phyloP scores from a whole-genome alignment of 2,888 invertebrate genomes.

The Amiota communis region DNA sequence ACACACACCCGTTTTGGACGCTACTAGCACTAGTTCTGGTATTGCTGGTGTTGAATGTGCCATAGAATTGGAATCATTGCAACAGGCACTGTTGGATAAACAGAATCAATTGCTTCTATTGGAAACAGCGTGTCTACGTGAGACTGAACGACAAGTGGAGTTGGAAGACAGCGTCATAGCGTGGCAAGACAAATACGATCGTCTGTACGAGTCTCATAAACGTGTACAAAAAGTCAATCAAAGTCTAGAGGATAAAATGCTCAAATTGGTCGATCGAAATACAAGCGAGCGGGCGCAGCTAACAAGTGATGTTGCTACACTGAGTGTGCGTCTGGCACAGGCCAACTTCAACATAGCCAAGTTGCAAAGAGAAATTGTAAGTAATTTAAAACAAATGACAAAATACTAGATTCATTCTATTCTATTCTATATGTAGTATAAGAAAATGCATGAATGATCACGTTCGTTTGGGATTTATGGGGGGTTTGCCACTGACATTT shows the following conservation, averaged over 20 bases:
- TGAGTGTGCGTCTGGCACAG: conserved; percentile 88
- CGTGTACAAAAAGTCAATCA: conserved; percentile 95
- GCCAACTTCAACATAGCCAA: conserved; percentile 88
- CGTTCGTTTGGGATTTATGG: no score
- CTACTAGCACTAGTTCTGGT: conserved; percentile 24
- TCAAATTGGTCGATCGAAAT: conserved; percentile 93
- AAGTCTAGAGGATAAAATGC: conserved; percentile 92
- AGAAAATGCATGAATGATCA: no score
- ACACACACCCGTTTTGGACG: conserved; percentile 31
- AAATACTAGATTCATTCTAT: not conserved
- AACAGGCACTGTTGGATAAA: conserved; percentile 85
- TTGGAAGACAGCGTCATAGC: conserved; percentile 87
- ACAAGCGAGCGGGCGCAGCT: conserved; percentile 90
- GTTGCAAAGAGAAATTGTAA: conserved; percentile 89
- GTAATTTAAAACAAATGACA: conserved; percentile 46
- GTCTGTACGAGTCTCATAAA: conserved; percentile 93
- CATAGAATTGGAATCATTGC: conserved; percentile 80
- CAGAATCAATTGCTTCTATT: conserved; percentile 88
- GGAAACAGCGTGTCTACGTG: conserved; percentile 89
- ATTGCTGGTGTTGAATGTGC: conserved; percentile 17
- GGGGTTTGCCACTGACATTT: not conserved
- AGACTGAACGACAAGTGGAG: conserved; percentile 84
- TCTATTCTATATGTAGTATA: no score
- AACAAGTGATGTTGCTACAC: conserved; percentile 88
- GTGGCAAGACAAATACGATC: conserved; percentile 95